Percentiles rank a stretch among this genome's conserved stretches.
These are phyloP conservation scores for Stenodema calcarata DNA, from an alignment of 2,888 invertebrate species.

Conservation along the genomic window DNA sequence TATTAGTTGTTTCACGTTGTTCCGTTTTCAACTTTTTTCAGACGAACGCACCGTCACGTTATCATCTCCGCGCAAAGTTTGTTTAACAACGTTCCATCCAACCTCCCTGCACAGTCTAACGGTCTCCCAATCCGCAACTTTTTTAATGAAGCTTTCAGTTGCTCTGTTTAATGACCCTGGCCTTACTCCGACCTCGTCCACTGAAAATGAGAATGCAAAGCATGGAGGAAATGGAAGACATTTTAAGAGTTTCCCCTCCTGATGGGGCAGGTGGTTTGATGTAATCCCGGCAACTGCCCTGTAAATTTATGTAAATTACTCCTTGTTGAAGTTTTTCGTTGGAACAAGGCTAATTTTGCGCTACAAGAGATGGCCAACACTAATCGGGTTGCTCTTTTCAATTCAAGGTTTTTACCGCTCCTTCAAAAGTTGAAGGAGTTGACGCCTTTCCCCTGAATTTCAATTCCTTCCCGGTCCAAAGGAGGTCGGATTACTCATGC, in stretches of 20 bases:
- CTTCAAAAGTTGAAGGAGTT: neutral
- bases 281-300: slow-evolving; percentile 39
- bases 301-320: slow-evolving; percentile 44
- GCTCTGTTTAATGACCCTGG: slow-evolving; percentile 22
- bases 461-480: neutral
- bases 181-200: neutral
- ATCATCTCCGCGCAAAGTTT: neutral
- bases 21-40: neutral
- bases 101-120: neutral
- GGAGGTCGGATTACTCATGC: neutral
- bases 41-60: neutral
- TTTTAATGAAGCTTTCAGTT: slow-evolving; percentile 24
- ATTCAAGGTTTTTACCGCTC: slow-evolving; percentile 26
- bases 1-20: neutral
- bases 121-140: slow-evolving; percentile 13
- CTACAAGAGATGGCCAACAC: slow-evolving; percentile 33
- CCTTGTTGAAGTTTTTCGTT: slow-evolving; percentile 31
- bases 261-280: slow-evolving; percentile 24
- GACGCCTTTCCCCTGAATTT: slow-evolving; percentile 6
- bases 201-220: slow-evolving; percentile 16
- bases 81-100: neutral
- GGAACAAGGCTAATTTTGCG: slow-evolving; percentile 35
- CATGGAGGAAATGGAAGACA: slow-evolving; percentile 18
- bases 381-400: slow-evolving; percentile 43
- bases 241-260: slow-evolving; percentile 13